Base-by-base conservation (phyloP, 2,797 vertebrate species). In the Rhynchonycteris naso region DNA sequence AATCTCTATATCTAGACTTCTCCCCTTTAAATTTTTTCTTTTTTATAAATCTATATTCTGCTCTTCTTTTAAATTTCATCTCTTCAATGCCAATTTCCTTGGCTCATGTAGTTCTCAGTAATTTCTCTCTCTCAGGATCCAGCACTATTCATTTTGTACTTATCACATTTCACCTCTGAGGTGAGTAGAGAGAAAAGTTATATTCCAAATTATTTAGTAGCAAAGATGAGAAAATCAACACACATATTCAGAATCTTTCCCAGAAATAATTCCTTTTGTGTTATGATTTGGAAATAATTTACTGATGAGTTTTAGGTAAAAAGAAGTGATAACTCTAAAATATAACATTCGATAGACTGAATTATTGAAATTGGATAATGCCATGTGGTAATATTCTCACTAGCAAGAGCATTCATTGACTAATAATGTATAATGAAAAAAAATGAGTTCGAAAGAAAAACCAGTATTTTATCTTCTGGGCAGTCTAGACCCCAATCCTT, bases 321-420 rank as follows among this genome's bases (percentile, higher is more conserved):
- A 74, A 38, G 66, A 95, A 95, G 59, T 86, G 56, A 74, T 85
- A 38, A 71, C 58, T 30, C 38, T 93, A 86, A 96, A 81, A 52
- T 52, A 82, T 59, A 82, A 85, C 59, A 91, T 94, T 83, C 92
- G 92, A 84, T 38, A 69, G 52, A 65, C 11, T 56, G 15, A 43
- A 43, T 94, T 96, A n/a, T 85, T 91, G 65, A 91, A 92, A 71
- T 63, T 30, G 65, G 63, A 28, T 13, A 69, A 52, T 24, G 15
- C 33, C 58, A 28, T 35, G 47, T 28, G 65, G 22, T 59, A 93
- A 93, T 84, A 56, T 80, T 93, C 50, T 82, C 89, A 94, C 66
- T 79, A 61, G 87, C 22, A 88, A 86, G 30, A 72, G 1, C 47
- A 79, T 19, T 79, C 69, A 74, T 59, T 80, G 71, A 84, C 12